These are phyloP conservation scores for Synanthedon myopaeformis DNA, from an alignment of 2,888 invertebrate genomes.

Conservation along the genomic window DNA sequence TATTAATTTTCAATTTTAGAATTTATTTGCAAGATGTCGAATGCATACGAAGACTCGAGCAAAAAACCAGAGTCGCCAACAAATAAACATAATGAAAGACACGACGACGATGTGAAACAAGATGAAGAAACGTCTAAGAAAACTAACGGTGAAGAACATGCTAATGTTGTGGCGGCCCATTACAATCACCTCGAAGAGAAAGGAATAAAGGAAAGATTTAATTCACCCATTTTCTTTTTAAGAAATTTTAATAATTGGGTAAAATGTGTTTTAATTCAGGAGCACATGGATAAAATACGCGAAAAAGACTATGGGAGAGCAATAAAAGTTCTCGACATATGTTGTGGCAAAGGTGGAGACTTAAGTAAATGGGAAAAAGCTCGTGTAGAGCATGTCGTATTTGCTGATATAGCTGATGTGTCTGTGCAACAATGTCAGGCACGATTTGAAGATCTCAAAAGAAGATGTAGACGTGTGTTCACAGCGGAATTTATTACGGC, in stretches of 20 bases:
- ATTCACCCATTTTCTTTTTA: constrained; percentile 92
- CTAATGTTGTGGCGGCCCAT: constrained; percentile 85
- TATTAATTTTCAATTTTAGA: too few species aligned
- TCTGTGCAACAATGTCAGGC: constrained; percentile 91
- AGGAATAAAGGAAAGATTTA: constrained; percentile 82
- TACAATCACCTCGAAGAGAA: constrained; percentile 92
- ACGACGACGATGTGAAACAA: neutral
- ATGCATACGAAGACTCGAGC: neutral
- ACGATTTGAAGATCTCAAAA: constrained; percentile 81
- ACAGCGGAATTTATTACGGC: constrained; percentile 91
- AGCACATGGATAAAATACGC: constrained; percentile 77
- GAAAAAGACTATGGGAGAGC: constrained; percentile 76
- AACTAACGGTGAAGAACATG: constrained; percentile 42
- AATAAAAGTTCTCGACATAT: constrained; percentile 88
- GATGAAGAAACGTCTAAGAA: constrained; percentile 2
- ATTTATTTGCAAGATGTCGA: neutral
- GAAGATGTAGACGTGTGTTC: constrained; percentile 67
- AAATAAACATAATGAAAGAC: neutral
- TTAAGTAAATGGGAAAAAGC: constrained; percentile 95
- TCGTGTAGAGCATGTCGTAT: constrained; percentile 83
- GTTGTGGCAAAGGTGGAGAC: constrained; percentile 99
- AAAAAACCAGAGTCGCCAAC: neutral
- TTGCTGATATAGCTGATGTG: constrained; percentile 93
- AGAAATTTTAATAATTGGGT: constrained; percentile 99
- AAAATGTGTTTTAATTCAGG: constrained; percentile 94